Base-by-base conservation (phyloP, 2,888 invertebrate genomes). In the Drosophila pseudotalamancana region DNA sequence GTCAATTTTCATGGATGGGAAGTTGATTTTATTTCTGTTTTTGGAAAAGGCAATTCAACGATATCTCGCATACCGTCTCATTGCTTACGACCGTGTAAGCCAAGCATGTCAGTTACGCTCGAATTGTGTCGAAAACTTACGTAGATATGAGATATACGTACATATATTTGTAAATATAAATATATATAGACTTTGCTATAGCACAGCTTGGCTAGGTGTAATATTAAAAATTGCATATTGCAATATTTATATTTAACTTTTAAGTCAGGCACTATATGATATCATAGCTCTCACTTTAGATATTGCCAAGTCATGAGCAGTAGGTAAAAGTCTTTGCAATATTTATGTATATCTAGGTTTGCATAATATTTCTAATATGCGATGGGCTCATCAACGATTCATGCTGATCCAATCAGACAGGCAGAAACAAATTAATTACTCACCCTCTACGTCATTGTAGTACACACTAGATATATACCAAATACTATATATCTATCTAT, bases 31-130 rank as follows among this genome's bases (percentile, higher is more conserved):
- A n/a, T 23, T 12, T 19, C 25, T 54, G 60, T 42, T 35, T 31
- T 51, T 42, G 57, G 61, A 60, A 60, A 60, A 67, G 59, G 54
- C 63, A 43, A 48, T 49, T 14, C 48, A 51, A 40, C 42, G 34
- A 54, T n/a, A 46, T 60, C 57, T 32, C 60, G 9, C 25, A 25
- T 66, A 66, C n/a, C n/a, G n/a, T n/a, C n/a, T n/a, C n/a, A 65
- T 45, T 73, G 56, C 49, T 35, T 34, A 63, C 14, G 34, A 34
- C 75, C 72, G 57, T 71, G 66, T 60, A 69, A 68, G 67, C 71
- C 85, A 69, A 73, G 73, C 83, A 75, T 75, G 69, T 59, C 70
- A 45, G 81, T 76, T 80, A 49, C 73, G 85, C 81, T 84, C 62
- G 76, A 78, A 65, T 78, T 78, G 69, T 56, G 49, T 21, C 60